These are phyloP conservation scores for Drosophila azteca DNA, from an alignment of 1,140 invertebrate genomes.

Conservation along the genomic window DNA sequence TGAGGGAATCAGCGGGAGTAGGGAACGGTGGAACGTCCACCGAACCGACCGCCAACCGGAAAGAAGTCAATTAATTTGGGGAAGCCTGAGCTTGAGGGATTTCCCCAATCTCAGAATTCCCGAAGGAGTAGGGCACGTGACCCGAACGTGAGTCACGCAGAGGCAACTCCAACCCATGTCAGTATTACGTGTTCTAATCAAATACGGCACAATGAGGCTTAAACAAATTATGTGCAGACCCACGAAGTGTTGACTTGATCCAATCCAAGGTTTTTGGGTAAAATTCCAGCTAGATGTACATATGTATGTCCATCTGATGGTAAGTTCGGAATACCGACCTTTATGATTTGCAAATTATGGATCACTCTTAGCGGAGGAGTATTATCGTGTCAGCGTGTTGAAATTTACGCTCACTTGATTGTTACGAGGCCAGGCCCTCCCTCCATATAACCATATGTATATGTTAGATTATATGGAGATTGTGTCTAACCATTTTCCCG, in stretches of 20 bases:
- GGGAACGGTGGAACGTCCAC: neutral
- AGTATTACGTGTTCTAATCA: too few species aligned
- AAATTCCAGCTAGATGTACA: too few species aligned
- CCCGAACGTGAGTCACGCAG: too few species aligned
- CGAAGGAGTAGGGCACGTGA: neutral
- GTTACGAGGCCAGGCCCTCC: neutral
- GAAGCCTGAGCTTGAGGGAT: neutral
- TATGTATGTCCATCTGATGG: too few species aligned
- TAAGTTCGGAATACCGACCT: too few species aligned
- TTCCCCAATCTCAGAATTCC: neutral
- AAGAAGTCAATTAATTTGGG: conserved; percentile 43
- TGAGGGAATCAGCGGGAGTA: neutral
- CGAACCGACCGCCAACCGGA: neutral
- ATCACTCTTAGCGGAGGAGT: neutral
- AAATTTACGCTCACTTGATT: conserved; percentile 27
- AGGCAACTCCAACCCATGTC: too few species aligned
- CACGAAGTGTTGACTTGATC: too few species aligned
- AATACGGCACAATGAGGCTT: too few species aligned
- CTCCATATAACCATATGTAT: too few species aligned
- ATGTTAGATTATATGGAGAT: neutral
- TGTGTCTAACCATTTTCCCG: neutral
- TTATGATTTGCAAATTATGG: neutral
- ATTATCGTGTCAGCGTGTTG: neutral
- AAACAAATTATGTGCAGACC: too few species aligned
- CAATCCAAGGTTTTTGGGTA: too few species aligned